These are phyloP conservation scores for Ornithoptera priamus DNA, from an alignment of 2,888 invertebrate species.

Conservation along the genomic window DNA sequence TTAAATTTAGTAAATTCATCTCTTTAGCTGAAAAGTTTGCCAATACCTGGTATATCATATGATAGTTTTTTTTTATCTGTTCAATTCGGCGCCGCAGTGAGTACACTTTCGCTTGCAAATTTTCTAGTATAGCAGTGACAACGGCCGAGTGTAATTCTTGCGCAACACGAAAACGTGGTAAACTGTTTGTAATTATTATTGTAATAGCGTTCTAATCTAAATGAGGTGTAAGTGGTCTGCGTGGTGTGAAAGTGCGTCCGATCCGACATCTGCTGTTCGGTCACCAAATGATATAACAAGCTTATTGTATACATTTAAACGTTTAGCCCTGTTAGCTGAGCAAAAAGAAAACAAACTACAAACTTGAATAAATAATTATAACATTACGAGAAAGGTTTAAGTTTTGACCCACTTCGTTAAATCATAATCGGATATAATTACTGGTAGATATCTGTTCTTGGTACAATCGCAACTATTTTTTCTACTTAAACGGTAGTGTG, in stretches of 20 bases:
- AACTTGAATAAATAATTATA: no score
- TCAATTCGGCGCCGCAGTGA: conserved; percentile 27
- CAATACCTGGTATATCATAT: no score
- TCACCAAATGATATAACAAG: conserved; percentile 30
- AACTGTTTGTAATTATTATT: conserved; percentile 67
- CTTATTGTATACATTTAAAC: conserved; percentile 15
- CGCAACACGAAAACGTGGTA: conserved; percentile 40
- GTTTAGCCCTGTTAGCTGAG: conserved; percentile 15
- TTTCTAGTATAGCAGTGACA: conserved; percentile 48
- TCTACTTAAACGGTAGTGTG: no score
- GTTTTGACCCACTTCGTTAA: no score
- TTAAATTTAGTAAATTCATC: background rate
- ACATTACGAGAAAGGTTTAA: no score
- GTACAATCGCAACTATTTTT: no score
- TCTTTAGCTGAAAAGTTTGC: no score
- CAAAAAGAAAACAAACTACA: no score
- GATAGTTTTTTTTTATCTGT: conserved; percentile 3
- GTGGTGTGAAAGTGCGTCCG: conserved; percentile 50
- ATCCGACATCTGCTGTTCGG: conserved; percentile 36
- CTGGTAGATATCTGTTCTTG: no score
- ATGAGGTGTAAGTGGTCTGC: conserved; percentile 37
- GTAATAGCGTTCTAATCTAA: conserved; percentile 66
- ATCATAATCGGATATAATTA: no score
- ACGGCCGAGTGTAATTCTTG: conserved; percentile 29
- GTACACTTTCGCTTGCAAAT: conserved; percentile 68